A percentile compares a stretch with the other conserved stretches of the same genome.
These are phyloP conservation scores for Darevskia mixta DNA, from an alignment of 2,797 vertebrate genomes.

Conservation along the genomic window DNA sequence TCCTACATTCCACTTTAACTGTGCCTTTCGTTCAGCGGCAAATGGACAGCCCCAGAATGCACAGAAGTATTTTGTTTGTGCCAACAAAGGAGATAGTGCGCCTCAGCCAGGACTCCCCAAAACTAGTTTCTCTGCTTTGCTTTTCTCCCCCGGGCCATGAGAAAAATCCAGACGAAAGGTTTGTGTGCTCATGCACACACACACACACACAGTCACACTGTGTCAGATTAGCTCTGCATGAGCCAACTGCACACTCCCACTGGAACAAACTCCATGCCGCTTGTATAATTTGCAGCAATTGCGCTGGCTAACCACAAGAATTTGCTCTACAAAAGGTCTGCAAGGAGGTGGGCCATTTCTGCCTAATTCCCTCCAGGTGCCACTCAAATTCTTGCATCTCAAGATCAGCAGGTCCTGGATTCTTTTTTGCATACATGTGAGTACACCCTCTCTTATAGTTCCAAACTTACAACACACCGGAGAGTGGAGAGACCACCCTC, in stretches of 20 bases:
- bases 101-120: neutral
- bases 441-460: neutral
- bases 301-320: slow-evolving; percentile 67
- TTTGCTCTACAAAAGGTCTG: slow-evolving; percentile 57
- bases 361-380: slow-evolving; percentile 70
- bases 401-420: neutral
- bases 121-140: neutral
- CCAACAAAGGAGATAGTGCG: neutral
- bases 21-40: neutral
- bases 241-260: neutral
- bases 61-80: neutral
- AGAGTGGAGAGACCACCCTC: neutral
- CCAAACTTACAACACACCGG: neutral
- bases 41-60: neutral
- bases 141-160: neutral
- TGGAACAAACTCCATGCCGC: neutral
- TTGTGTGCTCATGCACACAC: neutral
- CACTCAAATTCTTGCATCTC: neutral
- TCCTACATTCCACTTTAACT: neutral
- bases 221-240: neutral
- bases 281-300: slow-evolving; percentile 65
- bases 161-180: neutral
- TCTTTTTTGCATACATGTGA: neutral
- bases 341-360: slow-evolving; percentile 50
- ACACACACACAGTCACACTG: neutral